Evolutionary conservation across 2,888 invertebrate genomes (phyloP).

Genomic region (Maniola hyperantus): DNA sequence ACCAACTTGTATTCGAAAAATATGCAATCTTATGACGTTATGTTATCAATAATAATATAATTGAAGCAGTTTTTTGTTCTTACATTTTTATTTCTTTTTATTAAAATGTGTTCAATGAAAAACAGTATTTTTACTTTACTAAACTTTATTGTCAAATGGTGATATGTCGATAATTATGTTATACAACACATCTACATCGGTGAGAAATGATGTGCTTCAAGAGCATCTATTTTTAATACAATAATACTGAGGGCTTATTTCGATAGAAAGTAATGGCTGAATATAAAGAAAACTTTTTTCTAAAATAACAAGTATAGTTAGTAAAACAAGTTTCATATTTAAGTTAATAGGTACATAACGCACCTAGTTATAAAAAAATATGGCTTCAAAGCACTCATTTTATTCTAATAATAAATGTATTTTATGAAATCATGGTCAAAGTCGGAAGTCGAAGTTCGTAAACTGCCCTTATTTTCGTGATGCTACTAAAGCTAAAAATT

Average conservation of each 20-base stretch:
- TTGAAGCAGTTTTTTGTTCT: too few species aligned
- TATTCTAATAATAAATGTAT: neutral
- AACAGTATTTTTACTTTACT: slow-evolving; percentile 47
- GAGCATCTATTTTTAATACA: slow-evolving; percentile 53
- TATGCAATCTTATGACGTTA: too few species aligned
- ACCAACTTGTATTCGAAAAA: too few species aligned
- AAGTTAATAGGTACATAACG: neutral
- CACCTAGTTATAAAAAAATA: neutral
- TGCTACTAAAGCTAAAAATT: slow-evolving; percentile 69
- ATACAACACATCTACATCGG: slow-evolving; percentile 57
- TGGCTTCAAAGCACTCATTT: neutral
- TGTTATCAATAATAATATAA: too few species aligned
- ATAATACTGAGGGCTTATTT: slow-evolving; percentile 56
- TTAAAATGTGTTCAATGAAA: slow-evolving; percentile 38
- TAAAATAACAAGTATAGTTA: neutral
- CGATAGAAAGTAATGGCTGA: neutral
- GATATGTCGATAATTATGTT: too few species aligned
- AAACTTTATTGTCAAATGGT: slow-evolving; percentile 73
- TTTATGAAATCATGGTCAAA: neutral
- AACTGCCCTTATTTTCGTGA: slow-evolving; percentile 36
- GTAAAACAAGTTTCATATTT: neutral
- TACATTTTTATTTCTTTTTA: neutral
- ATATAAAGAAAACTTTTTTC: neutral
- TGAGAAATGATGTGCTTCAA: slow-evolving; percentile 64
- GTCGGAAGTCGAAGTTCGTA: neutral